A percentile compares a stretch with the other conserved stretches of the same genome.
phyloP scores from a whole-genome alignment of 2,888 invertebrate genomes.

The Ditylenchus weischeri region DNA sequence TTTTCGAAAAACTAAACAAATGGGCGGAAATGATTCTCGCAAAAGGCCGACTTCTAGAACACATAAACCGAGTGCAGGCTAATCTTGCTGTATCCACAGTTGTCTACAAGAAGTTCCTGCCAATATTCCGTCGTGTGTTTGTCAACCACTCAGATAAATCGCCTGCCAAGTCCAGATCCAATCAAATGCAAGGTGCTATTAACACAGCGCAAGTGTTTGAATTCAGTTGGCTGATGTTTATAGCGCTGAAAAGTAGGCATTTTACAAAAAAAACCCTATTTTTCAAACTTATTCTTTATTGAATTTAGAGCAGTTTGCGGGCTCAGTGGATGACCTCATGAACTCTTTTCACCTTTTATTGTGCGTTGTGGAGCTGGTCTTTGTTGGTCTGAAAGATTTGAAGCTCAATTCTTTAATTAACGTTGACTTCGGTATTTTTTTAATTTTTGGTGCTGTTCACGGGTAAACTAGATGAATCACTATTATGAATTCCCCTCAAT shows the following conservation, averaged over 20 bases:
- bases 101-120: constrained; percentile 85
- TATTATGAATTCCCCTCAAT: constrained; percentile 18
- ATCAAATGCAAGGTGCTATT: constrained; percentile 20
- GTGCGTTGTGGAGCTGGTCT: constrained; percentile 85
- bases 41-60: constrained; percentile 76
- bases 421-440: constrained; percentile 35
- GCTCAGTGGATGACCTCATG: constrained; percentile 81
- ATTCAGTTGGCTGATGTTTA: constrained; percentile 37
- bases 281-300: neutral
- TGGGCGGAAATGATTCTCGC: constrained; percentile 92
- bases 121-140: constrained; percentile 82
- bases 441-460: neutral
- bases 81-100: constrained; percentile 89
- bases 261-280: neutral
- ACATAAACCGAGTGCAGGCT: constrained; percentile 75
- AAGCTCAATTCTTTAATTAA: constrained; percentile 38
- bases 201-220: constrained; percentile 37
- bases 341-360: constrained; percentile 87
- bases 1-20: constrained; percentile 86
- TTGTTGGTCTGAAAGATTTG: constrained; percentile 76
- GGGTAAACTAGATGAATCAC: constrained; percentile 12
- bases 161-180: neutral
- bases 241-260: constrained; percentile 37
- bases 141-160: constrained; percentile 22
- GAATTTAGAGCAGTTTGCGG: constrained; percentile 33